phyloP scores from a whole-genome alignment of 2,797 vertebrate genomes.

The Cercopithecus hamlyni region DNA sequence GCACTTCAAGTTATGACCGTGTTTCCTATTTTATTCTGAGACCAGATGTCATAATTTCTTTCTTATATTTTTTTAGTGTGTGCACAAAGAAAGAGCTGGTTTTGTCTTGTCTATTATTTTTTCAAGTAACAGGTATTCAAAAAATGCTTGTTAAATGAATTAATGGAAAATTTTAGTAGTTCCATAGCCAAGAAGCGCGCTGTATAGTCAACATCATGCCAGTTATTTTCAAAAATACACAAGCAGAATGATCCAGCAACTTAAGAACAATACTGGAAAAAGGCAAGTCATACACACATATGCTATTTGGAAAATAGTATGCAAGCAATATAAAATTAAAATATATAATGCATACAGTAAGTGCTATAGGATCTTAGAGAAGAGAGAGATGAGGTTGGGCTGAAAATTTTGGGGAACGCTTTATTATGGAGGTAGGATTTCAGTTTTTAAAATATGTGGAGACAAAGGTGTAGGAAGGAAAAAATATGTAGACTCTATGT shows the following conservation, averaged over 20 bases:
- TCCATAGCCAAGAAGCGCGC: background rate
- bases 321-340: background rate
- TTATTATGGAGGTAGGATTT: background rate
- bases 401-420: background rate
- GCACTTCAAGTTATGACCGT: background rate
- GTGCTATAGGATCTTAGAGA: background rate
- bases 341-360: background rate
- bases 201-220: background rate
- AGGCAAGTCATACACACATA: background rate
- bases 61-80: background rate
- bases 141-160: conserved; percentile 29
- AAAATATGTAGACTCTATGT: background rate
- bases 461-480: background rate
- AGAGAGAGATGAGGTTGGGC: background rate
- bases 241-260: background rate
- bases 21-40: background rate
- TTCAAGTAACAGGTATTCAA: background rate
- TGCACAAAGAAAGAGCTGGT: background rate
- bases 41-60: background rate
- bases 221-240: background rate
- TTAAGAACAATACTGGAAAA: background rate
- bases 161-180: background rate
- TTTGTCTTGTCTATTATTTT: background rate
- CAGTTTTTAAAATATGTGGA: background rate
- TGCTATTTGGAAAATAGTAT: background rate